Conservation (phyloP, 2,888 invertebrate genomes). For the Hemithea aestivaria region DNA sequence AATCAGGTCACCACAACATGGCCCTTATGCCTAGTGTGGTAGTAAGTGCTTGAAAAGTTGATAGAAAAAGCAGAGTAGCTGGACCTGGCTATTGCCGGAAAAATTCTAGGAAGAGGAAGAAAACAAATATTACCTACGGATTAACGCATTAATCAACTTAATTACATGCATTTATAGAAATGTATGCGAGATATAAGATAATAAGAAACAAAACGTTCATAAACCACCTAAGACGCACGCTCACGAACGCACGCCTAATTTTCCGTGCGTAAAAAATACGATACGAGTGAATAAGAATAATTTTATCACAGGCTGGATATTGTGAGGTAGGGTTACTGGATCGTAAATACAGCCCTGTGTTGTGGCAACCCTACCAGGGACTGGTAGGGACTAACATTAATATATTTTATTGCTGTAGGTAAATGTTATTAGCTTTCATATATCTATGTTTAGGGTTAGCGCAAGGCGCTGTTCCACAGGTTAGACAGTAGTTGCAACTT, state of each 20-base stretch:
- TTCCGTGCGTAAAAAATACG: constrained; percentile 17
- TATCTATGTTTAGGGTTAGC: constrained; percentile 43
- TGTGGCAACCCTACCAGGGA: constrained; percentile 28
- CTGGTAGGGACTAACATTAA: constrained; percentile 46
- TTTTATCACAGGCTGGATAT: constrained; percentile 20
- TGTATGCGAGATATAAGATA: too few relatives aligned
- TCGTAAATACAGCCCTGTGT: constrained; percentile 25
- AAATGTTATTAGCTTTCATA: constrained; percentile 56
- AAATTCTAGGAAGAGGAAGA: too few relatives aligned
- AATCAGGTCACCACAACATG: too few relatives aligned
- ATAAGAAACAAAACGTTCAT: constrained; percentile 12
- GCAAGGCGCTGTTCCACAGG: constrained; percentile 22
- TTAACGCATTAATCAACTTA: too few relatives aligned
- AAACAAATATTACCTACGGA: too few relatives aligned
- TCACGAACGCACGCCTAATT: constrained; percentile 12
- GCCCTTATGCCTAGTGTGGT: too few relatives aligned
- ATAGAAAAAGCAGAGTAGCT: too few relatives aligned
- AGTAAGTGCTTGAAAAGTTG: too few relatives aligned
- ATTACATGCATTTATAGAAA: too few relatives aligned
- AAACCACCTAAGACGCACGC: constrained; percentile 11
- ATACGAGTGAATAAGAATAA: constrained; percentile 20
- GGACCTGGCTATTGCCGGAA: too few relatives aligned
- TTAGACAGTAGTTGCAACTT: constrained; percentile 1
- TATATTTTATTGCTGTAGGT: constrained; percentile 53
- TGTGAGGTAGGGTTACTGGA: constrained; percentile 21